These are phyloP conservation scores for Dasyurus viverrinus DNA, from an alignment of 2,113 vertebrate genomes.

Conservation along the genomic window DNA sequence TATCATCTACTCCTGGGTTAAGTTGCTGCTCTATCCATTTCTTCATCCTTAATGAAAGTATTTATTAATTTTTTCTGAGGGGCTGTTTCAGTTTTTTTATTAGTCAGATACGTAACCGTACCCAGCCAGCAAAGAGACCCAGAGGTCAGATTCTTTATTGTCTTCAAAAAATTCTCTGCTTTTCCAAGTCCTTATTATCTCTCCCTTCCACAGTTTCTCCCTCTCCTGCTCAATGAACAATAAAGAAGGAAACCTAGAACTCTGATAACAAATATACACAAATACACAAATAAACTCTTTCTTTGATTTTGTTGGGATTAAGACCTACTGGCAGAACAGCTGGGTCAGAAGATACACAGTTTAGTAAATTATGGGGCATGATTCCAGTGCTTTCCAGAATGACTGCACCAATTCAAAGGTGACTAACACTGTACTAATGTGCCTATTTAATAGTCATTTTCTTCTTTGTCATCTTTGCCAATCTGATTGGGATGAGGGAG, in stretches of 20 bases:
- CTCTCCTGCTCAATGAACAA: not conserved
- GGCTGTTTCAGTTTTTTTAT: not conserved
- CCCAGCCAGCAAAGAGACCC: not conserved
- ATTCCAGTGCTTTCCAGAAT: not conserved
- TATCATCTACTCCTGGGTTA: not conserved
- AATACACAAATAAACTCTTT: no score
- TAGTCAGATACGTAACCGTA: not conserved
- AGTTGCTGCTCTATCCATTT: not conserved
- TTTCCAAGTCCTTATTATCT: not conserved
- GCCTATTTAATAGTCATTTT: not conserved
- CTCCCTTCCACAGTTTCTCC: not conserved
- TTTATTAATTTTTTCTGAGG: not conserved
- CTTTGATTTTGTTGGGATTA: not conserved
- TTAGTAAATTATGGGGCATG: not conserved
- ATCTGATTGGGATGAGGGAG: not conserved
- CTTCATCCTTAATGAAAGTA: not conserved
- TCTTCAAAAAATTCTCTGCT: not conserved
- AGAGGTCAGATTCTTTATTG: not conserved
- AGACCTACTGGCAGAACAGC: not conserved
- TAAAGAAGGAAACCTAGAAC: not conserved
- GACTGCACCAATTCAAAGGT: not conserved
- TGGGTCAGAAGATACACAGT: not conserved
- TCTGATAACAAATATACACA: not conserved
- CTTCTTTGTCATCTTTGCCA: not conserved
- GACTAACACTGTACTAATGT: not conserved